Conservation (phyloP, 2,113 vertebrate genomes). For the mouse (Mus musculus) region DNA sequence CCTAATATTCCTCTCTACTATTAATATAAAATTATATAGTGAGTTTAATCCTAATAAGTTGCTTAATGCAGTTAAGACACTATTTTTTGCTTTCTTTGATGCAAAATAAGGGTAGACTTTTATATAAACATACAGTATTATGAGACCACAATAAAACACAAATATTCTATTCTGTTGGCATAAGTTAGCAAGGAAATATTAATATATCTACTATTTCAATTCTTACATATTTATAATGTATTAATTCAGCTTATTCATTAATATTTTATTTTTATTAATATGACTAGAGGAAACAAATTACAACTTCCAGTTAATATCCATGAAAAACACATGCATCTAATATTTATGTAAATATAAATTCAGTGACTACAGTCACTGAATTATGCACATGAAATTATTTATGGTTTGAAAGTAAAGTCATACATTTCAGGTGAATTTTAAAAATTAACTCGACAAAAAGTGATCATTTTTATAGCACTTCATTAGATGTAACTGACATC, state of each 20-base stretch:
- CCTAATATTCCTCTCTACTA: background rate
- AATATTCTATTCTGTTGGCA: constrained; percentile 18
- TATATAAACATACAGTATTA: constrained; percentile 3
- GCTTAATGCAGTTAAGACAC: constrained; percentile 12
- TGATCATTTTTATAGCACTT: constrained; percentile 36
- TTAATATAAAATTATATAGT: constrained; percentile 38
- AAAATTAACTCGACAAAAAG: constrained; percentile 43
- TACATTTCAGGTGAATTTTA: constrained; percentile 7
- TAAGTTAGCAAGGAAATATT: constrained; percentile 46
- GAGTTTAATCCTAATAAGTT: constrained; percentile 24
- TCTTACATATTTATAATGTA: constrained; percentile 17
- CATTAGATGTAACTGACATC: background rate
- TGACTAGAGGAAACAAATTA: background rate
- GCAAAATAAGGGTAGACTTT: constrained; percentile 38
- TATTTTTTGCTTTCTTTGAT: constrained; percentile 13
- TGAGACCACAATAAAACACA: constrained; percentile 21
- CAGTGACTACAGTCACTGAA: background rate
- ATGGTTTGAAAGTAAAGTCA: background rate
- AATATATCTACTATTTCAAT: background rate
- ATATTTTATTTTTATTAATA: constrained; percentile 44
- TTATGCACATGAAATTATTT: background rate
- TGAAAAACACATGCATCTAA: background rate
- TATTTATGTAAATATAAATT: constrained; percentile 39
- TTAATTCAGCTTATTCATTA: constrained; percentile 29
- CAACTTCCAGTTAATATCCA: constrained; percentile 44